A percentile compares a stretch with the other conserved stretches of the same genome.
phyloP scores from a whole-genome alignment of 2,113 vertebrate genomes.

The Pitta sordida region DNA sequence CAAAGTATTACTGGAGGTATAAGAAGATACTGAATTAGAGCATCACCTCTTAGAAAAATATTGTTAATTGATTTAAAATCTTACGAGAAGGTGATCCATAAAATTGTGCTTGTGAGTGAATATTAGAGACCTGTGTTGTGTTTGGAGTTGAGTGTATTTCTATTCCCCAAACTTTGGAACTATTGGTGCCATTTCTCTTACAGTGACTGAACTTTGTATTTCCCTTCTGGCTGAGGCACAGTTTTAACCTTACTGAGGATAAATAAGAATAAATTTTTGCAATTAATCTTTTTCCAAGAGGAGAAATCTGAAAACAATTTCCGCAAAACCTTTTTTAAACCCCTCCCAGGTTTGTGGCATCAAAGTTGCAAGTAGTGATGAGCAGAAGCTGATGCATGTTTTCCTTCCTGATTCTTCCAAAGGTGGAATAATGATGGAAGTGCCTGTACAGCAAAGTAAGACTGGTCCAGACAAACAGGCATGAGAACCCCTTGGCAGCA shows the following conservation, averaged over 20 bases:
- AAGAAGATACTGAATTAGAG: neutral
- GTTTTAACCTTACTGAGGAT: neutral
- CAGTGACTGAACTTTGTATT: neutral
- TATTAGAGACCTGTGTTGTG: neutral
- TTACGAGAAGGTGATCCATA: neutral
- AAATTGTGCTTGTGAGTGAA: neutral
- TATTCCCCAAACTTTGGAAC: neutral
- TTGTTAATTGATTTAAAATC: neutral
- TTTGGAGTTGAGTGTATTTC: neutral
- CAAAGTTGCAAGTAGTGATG: rapidly evolving
- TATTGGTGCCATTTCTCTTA: neutral
- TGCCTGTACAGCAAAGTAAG: neutral
- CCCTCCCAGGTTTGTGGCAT: neutral
- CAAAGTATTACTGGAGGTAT: neutral
- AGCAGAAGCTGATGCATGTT: neutral
- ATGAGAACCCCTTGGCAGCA: neutral
- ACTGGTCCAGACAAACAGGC: neutral
- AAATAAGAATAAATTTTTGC: neutral
- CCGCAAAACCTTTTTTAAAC: neutral
- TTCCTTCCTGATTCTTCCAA: neutral
- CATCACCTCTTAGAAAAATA: neutral
- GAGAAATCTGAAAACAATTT: neutral
- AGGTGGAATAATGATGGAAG: neutral
- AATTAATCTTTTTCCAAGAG: neutral
- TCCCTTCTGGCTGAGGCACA: neutral